phyloP scores from a whole-genome alignment of 2,113 vertebrate genomes.

The Calidris pugnax region DNA sequence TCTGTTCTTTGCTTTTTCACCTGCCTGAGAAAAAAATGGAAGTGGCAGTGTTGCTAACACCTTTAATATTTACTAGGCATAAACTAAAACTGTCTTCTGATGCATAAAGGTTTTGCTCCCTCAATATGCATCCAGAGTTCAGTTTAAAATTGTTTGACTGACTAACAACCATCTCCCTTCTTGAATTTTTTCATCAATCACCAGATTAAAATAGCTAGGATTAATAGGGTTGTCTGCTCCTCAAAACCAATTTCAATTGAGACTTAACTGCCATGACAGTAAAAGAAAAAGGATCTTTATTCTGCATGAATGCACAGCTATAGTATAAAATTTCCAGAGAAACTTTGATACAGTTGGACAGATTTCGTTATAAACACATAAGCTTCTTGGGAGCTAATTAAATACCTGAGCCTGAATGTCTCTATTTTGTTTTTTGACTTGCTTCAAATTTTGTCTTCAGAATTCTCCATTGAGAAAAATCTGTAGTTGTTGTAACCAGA shows the following conservation, averaged over 20 bases:
- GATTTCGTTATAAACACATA: constrained; percentile 15
- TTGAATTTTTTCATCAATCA: constrained; percentile 50
- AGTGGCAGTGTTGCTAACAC: background rate
- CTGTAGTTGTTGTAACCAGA: background rate
- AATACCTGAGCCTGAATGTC: background rate
- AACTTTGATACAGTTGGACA: constrained; percentile 35
- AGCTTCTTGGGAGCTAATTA: constrained; percentile 22
- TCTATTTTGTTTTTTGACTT: background rate
- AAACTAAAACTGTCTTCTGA: background rate
- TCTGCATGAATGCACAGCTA: constrained; percentile 43
- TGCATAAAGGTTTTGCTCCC: background rate
- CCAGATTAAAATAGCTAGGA: constrained; percentile 46
- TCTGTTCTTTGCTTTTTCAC: background rate
- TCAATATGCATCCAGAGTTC: background rate
- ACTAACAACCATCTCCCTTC: background rate
- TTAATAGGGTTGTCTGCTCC: constrained; percentile 34
- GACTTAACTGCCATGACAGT: constrained; percentile 32
- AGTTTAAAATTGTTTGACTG: background rate
- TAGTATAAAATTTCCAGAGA: constrained; percentile 46
- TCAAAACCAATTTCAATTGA: constrained; percentile 28
- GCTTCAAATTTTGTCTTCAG: background rate
- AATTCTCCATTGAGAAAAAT: constrained; percentile 15
- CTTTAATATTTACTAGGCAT: background rate
- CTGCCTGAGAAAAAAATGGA: background rate
- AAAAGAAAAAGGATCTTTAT: constrained; percentile 57